phyloP scores from a whole-genome alignment of 2,888 invertebrate genomes.

The Sussaba pulchella region DNA sequence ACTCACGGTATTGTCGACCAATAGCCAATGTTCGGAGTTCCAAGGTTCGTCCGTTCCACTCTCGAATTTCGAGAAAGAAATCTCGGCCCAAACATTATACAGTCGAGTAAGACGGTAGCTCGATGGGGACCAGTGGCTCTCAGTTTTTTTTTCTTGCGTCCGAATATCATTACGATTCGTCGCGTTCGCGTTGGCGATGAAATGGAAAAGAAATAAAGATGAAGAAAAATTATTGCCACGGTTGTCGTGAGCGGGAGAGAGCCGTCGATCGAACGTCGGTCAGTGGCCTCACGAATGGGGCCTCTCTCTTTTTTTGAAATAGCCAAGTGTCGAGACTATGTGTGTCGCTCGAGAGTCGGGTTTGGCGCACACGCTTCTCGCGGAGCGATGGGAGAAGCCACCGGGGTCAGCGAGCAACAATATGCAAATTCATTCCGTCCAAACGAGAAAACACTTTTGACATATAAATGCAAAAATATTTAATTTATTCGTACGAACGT shows the following conservation, averaged over 20 bases:
- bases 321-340: not conserved
- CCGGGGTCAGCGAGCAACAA: slow-evolving; percentile 24
- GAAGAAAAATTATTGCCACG: not conserved
- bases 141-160: not conserved
- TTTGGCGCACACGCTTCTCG: not conserved
- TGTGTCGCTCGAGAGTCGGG: not conserved
- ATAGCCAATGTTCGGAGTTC: slow-evolving; percentile 46
- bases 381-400: slow-evolving; percentile 3
- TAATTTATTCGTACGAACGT: slow-evolving; percentile 31
- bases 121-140: slow-evolving; percentile 37
- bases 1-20: slow-evolving; percentile 34
- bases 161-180: not conserved
- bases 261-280: not conserved
- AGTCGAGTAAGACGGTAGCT: slow-evolving; percentile 51
- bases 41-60: slow-evolving; percentile 26
- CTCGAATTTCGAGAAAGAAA: slow-evolving; percentile 23
- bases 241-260: not conserved
- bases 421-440: slow-evolving; percentile 34
- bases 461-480: slow-evolving; percentile 35
- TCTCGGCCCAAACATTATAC: slow-evolving; percentile 40
- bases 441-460: slow-evolving; percentile 44
- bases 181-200: not conserved
- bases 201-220: not conserved
- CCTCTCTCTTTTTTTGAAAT: slow-evolving; percentile 10
- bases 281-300: slow-evolving; percentile 17